Conservation (phyloP, 23 tunicate genomes). For the Oikopleura albicans region DNA sequence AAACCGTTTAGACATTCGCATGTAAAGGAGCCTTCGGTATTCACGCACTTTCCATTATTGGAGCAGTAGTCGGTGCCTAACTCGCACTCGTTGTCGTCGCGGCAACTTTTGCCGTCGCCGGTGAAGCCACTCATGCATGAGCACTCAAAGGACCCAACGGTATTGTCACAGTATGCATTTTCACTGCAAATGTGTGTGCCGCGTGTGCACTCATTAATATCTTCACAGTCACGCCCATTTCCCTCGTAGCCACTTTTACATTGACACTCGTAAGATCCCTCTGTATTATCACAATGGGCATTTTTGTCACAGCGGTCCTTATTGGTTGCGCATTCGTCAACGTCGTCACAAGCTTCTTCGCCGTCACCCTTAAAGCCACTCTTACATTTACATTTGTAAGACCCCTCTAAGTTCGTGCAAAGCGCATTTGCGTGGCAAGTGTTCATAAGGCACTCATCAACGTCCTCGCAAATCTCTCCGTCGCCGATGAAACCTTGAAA, state of each 20-base stretch:
- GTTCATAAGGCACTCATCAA: not conserved
- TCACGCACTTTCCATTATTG: conserved; percentile 25
- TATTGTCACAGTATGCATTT: conserved; percentile 19
- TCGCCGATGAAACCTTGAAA: not conserved
- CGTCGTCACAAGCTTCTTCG: not conserved
- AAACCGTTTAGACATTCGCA: conserved; percentile 25
- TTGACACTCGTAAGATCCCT: not conserved
- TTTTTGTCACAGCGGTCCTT: too few relatives aligned
- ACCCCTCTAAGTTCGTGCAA: not conserved
- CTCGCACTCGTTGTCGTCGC: conserved; percentile 46
- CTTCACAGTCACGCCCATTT: not conserved
- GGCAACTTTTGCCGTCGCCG: conserved; percentile 17
- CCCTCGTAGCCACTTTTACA: not conserved
- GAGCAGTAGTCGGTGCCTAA: conserved; percentile 31
- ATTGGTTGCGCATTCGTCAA: too few relatives aligned
- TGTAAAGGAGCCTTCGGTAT: conserved; percentile 35
- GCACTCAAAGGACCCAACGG: conserved; percentile 24
- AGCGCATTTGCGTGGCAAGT: not conserved
- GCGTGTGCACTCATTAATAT: conserved; percentile 33
- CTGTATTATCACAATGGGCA: not conserved
- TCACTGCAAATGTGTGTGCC: not conserved
- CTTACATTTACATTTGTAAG: not conserved
- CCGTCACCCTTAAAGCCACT: not conserved
- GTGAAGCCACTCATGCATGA: conserved; percentile 22
- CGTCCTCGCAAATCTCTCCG: not conserved